A percentile compares a stretch with the other conserved stretches of the same genome.
phyloP scores from a whole-genome alignment of 2,113 vertebrate genomes.

The Cephalopterus ornatus region DNA sequence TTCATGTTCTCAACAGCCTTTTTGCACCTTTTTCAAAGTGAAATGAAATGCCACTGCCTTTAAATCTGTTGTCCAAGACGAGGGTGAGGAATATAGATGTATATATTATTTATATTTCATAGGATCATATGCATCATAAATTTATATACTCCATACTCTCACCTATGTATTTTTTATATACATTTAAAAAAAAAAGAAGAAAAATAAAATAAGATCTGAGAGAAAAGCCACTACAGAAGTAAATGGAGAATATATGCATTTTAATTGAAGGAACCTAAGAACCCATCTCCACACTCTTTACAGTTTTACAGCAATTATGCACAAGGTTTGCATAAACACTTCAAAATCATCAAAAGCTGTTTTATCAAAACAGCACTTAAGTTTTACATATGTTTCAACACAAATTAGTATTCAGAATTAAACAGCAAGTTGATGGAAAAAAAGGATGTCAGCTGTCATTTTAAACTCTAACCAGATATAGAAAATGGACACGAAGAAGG shows the following conservation, averaged over 20 bases:
- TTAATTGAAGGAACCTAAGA: slow-evolving; percentile 41
- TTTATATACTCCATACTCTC: background rate
- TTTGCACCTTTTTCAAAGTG: background rate
- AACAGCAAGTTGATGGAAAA: slow-evolving; percentile 37
- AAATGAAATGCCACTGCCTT: background rate
- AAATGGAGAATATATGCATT: background rate
- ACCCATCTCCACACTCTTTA: slow-evolving; percentile 29
- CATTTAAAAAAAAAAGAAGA: background rate
- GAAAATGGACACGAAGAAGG: background rate
- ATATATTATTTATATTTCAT: background rate
- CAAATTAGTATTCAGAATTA: slow-evolving; percentile 65
- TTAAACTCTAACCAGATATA: background rate
- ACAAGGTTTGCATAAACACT: slow-evolving; percentile 69
- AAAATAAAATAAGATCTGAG: background rate
- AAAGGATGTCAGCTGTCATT: slow-evolving; percentile 37
- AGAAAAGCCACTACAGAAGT: background rate
- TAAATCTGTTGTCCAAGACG: background rate
- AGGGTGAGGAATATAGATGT: background rate
- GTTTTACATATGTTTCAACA: slow-evolving; percentile 71
- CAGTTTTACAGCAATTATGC: slow-evolving; percentile 56
- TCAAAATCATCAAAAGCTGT: slow-evolving; percentile 70
- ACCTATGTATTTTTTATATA: background rate
- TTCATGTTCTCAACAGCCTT: background rate
- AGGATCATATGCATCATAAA: background rate
- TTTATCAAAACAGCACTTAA: slow-evolving; percentile 66